phyloP scores from a whole-genome alignment of 2,113 vertebrate species.

The Otolemur garnettii region DNA sequence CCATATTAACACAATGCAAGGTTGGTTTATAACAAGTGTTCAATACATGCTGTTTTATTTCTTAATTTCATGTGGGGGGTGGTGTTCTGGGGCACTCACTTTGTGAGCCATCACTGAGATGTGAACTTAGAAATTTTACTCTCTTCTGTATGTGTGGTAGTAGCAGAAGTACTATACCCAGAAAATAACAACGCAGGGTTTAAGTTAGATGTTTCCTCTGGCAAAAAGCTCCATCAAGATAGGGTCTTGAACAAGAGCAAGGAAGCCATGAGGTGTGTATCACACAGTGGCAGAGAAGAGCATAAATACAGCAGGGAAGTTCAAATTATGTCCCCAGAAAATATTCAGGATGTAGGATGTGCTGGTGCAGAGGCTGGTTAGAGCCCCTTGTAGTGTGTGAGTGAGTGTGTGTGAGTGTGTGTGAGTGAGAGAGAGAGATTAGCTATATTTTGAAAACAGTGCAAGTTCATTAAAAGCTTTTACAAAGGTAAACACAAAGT shows the following conservation, averaged over 20 bases:
- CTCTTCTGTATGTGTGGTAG: not conserved
- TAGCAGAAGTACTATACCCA: not conserved
- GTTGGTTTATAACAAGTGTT: not conserved
- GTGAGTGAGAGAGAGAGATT: not conserved
- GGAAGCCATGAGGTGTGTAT: accelerated
- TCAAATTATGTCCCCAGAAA: no score
- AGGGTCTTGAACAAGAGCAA: not conserved
- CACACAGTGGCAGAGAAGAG: not conserved
- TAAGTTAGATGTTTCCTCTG: not conserved
- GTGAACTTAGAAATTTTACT: accelerated
- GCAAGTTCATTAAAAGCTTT: not conserved
- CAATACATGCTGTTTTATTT: not conserved
- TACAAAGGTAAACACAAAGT: not conserved
- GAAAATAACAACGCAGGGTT: not conserved
- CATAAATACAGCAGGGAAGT: accelerated
- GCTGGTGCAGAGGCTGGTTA: not conserved
- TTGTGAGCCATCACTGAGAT: not conserved
- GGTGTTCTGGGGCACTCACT: accelerated
- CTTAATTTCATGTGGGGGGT: not conserved
- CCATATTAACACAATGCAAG: not conserved
- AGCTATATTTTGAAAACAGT: not conserved
- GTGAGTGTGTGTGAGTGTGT: no score
- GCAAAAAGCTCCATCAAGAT: not conserved
- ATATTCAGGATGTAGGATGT: not conserved
- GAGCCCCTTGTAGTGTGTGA: not conserved